Evolutionary conservation across 2,797 vertebrate species (phyloP).

Genomic region (Falco berigora): DNA sequence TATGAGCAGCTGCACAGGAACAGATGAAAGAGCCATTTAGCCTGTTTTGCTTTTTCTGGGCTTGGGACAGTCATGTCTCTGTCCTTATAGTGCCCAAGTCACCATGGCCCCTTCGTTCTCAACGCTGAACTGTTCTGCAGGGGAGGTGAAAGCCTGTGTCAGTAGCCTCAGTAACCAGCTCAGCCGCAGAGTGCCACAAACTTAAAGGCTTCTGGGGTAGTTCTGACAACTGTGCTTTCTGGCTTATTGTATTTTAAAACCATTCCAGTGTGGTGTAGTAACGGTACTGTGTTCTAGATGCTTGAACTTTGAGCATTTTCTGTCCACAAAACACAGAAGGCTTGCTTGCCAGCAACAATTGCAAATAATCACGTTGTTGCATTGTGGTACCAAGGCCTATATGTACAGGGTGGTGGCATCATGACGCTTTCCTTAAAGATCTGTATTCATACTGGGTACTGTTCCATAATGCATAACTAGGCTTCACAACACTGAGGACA

Average conservation of each 20-base stretch:
- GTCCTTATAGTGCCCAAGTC: not conserved
- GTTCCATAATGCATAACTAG: not conserved
- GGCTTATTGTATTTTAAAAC: not conserved
- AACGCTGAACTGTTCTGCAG: not conserved
- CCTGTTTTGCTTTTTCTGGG: not conserved
- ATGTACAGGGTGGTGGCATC: not conserved
- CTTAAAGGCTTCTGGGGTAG: not conserved
- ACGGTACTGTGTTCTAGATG: not conserved
- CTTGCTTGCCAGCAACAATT: not conserved
- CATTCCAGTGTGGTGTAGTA: not conserved
- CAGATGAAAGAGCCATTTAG: conserved; percentile 48
- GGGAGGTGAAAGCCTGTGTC: not conserved
- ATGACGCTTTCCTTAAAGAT: not conserved
- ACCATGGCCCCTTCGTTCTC: not conserved
- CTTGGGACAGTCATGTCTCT: conserved; percentile 42
- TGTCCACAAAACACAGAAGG: not conserved
- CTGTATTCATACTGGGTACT: not conserved
- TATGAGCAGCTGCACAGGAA: conserved; percentile 14
- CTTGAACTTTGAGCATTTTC: not conserved
- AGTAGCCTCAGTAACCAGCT: not conserved
- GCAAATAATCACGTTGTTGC: not conserved
- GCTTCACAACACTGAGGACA: not conserved
- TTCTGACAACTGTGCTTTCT: not conserved
- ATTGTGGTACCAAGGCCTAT: fast-evolving
- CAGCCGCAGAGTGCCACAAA: not conserved